Percentiles rank a stretch among this genome's conserved stretches.
Conservation (phyloP, 2,113 vertebrate genomes). For the Tylochromis polylepis region DNA sequence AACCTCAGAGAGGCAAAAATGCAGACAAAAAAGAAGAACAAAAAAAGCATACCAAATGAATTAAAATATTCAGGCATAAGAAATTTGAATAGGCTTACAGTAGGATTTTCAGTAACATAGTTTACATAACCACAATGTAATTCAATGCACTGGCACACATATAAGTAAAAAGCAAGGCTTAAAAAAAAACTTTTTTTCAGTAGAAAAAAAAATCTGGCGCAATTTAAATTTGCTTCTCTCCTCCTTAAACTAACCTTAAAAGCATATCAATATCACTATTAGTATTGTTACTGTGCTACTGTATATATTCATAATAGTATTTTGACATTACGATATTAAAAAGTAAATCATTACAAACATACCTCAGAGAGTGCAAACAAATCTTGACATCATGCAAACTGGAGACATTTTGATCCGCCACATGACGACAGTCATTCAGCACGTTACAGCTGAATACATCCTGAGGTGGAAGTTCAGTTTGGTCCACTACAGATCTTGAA, state of each 20-base stretch:
- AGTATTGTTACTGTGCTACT: slow-evolving; percentile 19
- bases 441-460: slow-evolving; percentile 17
- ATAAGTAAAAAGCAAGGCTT: slow-evolving; percentile 1
- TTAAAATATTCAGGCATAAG: slow-evolving; percentile 4
- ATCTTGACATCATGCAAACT: slow-evolving; percentile 55
- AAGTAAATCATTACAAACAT: neutral
- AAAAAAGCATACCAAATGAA: neutral
- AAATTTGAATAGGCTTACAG: neutral
- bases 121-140: neutral
- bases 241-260: neutral
- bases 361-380: slow-evolving; percentile 17
- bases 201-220: neutral
- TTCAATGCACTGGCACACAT: neutral
- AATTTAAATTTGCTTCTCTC: neutral
- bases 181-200: neutral
- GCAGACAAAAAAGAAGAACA: neutral
- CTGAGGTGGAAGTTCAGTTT: slow-evolving; percentile 56
- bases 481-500: slow-evolving; percentile 30
- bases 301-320: neutral
- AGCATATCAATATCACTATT: slow-evolving; percentile 4
- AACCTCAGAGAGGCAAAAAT: neutral
- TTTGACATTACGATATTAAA: slow-evolving; percentile 11
- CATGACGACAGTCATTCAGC: neutral
- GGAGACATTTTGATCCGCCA: neutral
- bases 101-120: neutral